Conservation (phyloP, 1,140 invertebrate genomes). For the Nasonia vitripennis region DNA sequence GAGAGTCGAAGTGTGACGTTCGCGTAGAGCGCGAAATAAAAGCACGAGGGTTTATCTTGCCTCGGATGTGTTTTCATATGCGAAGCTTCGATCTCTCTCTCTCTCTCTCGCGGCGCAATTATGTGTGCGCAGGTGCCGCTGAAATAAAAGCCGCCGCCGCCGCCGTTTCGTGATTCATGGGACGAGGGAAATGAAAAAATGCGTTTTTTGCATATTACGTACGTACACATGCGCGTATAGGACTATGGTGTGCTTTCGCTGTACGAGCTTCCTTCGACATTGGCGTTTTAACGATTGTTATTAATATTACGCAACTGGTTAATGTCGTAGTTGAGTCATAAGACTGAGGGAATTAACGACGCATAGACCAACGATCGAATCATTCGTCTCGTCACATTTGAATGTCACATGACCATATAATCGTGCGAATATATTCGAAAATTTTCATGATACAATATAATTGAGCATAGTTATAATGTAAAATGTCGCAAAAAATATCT, state of each 20-base stretch:
- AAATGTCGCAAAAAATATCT: slow-evolving; percentile 27
- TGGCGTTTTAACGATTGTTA: no score
- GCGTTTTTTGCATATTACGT: background rate
- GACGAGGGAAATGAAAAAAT: slow-evolving; percentile 6
- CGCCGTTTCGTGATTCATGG: background rate
- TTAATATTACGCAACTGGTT: no score
- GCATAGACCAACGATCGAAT: slow-evolving; percentile 28
- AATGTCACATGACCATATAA: background rate
- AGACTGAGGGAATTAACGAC: background rate
- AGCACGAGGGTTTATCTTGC: background rate
- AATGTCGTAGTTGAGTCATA: no score
- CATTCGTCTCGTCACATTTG: slow-evolving; percentile 24
- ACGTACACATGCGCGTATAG: no score
- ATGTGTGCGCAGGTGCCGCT: background rate
- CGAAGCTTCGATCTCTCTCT: background rate
- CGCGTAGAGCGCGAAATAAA: background rate
- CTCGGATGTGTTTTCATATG: background rate
- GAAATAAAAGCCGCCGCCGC: background rate
- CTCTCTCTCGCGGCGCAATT: background rate
- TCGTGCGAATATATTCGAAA: background rate
- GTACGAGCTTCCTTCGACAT: no score
- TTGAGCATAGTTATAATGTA: slow-evolving; percentile 42
- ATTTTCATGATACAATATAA: background rate
- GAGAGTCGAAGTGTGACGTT: no score
- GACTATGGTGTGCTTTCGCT: no score